These are phyloP conservation scores for Centrocercus urophasianus DNA, from an alignment of 2,113 vertebrate genomes.

Conservation along the genomic window DNA sequence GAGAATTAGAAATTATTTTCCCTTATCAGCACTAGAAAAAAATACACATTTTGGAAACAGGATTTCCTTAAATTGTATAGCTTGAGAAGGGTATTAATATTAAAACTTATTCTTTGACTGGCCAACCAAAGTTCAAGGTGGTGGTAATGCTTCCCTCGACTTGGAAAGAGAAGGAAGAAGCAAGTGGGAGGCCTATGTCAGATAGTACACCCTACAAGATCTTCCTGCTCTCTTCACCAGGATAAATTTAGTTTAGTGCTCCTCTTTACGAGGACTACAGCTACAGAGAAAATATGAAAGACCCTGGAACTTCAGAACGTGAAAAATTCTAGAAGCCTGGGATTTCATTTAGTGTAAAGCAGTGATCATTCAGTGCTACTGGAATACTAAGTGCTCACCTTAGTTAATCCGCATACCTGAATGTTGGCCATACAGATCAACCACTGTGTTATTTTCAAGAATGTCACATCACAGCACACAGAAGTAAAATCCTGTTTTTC, in stretches of 20 bases:
- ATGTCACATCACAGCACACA: background rate
- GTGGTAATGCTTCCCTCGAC: background rate
- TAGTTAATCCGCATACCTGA: background rate
- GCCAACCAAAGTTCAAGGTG: background rate
- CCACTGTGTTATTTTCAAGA: background rate
- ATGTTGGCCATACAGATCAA: background rate
- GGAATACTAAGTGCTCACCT: background rate
- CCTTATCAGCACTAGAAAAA: conserved; percentile 1
- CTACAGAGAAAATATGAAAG: background rate
- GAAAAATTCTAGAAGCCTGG: background rate
- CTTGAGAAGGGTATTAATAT: background rate
- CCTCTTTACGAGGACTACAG: background rate
- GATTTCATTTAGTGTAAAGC: conserved; percentile 2
- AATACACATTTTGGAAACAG: background rate
- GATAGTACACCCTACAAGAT: background rate
- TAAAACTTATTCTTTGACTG: conserved; percentile 3
- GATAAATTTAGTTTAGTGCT: conserved; percentile 31
- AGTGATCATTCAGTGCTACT: background rate
- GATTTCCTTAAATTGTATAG: conserved; percentile 7
- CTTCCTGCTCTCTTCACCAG: background rate
- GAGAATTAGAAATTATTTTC: conserved; percentile 50
- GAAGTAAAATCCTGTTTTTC: background rate
- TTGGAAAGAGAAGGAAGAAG: background rate
- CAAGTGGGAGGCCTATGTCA: background rate
- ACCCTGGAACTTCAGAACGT: background rate